A percentile compares a stretch with the other conserved stretches of the same genome.
Conservation (phyloP, 2,888 invertebrate species). For the Melinopterus prodromus region DNA sequence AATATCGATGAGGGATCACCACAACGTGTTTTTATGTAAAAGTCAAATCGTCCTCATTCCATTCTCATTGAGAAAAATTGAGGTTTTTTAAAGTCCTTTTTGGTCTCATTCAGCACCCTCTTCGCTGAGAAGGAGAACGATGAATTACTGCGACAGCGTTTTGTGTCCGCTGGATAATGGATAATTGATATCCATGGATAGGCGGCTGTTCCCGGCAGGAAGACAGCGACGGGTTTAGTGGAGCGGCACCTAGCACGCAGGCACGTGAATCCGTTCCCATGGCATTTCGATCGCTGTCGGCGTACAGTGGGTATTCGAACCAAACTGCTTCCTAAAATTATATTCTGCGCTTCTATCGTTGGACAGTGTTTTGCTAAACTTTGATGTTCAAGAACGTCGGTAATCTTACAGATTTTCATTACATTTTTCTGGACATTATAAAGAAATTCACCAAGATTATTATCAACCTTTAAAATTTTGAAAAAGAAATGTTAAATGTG, state of each 20-base stretch:
- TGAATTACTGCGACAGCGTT: background rate
- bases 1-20: background rate
- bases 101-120: background rate
- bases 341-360: background rate
- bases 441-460: no score
- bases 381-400: no score
- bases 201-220: slow-evolving; percentile 4
- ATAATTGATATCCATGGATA: slow-evolving; percentile 4
- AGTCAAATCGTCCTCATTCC: background rate
- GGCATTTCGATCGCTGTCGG: background rate
- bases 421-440: no score
- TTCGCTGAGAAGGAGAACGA: background rate
- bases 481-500: no score
- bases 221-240: background rate
- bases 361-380: no score
- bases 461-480: no score
- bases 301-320: background rate
- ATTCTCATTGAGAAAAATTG: background rate
- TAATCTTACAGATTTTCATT: no score
- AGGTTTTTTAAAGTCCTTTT: background rate
- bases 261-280: background rate
- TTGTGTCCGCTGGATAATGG: background rate
- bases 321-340: background rate
- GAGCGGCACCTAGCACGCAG: background rate
- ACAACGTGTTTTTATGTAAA: background rate